Conservation (phyloP, 2,888 invertebrate genomes). For the Muscina levida region DNA sequence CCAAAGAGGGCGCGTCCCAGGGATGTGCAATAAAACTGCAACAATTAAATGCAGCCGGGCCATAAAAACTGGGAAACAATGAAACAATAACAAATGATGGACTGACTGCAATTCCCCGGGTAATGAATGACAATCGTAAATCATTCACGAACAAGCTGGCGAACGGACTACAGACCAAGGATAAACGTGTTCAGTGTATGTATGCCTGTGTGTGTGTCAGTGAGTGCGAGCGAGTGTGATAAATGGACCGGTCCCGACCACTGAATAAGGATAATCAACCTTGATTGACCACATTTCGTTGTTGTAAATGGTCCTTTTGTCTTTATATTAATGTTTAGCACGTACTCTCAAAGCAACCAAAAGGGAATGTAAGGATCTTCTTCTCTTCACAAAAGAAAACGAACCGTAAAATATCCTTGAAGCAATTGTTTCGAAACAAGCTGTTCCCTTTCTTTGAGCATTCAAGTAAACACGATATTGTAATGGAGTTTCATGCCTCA, state of each 20-base stretch:
- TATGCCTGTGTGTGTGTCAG: neutral
- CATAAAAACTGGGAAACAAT: constrained; percentile 31
- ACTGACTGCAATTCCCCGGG: constrained; percentile 40
- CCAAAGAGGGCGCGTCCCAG: constrained; percentile 46
- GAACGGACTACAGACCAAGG: constrained; percentile 23
- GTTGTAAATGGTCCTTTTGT: neutral
- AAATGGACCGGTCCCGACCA: constrained; percentile 18
- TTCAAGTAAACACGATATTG: constrained; percentile 42
- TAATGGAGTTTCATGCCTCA: constrained; percentile 59
- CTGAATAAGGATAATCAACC: constrained; percentile 65
- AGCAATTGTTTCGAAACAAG: constrained; percentile 58
- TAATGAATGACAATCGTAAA: constrained; percentile 74
- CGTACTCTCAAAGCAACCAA: constrained; percentile 30
- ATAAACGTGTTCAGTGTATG: constrained; percentile 59
- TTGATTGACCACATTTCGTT: constrained; percentile 74
- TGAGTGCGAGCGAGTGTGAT: constrained; percentile 8
- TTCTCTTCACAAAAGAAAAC: neutral
- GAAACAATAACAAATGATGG: constrained; percentile 35
- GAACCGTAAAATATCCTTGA: constrained; percentile 53
- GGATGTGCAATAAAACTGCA: constrained; percentile 48
- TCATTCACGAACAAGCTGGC: constrained; percentile 67
- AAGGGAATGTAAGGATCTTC: constrained; percentile 12
- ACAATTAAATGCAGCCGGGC: constrained; percentile 54
- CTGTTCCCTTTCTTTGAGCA: constrained; percentile 43
- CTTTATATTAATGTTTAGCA: constrained; percentile 56